These are phyloP conservation scores for Nephrotoma flavescens DNA, from an alignment of 2,888 invertebrate genomes.

Conservation along the genomic window DNA sequence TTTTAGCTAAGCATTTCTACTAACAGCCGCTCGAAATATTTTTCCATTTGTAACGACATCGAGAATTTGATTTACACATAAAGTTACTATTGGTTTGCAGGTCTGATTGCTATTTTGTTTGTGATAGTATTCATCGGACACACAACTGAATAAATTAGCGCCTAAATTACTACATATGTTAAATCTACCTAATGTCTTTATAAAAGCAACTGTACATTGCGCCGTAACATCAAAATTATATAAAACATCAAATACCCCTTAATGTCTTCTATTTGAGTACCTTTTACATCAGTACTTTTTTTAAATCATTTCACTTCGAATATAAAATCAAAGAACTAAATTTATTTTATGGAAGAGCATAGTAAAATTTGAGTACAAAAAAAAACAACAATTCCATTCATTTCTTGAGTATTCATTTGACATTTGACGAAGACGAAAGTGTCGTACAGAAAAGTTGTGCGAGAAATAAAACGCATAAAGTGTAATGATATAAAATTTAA, in stretches of 20 bases:
- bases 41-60: too few relatives aligned
- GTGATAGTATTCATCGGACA: too few relatives aligned
- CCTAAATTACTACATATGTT: too few relatives aligned
- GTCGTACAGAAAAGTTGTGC: background rate
- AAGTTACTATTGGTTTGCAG: too few relatives aligned
- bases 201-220: too few relatives aligned
- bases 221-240: background rate
- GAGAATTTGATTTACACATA: too few relatives aligned
- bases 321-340: background rate
- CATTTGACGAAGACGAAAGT: background rate
- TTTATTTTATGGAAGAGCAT: background rate
- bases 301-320: background rate
- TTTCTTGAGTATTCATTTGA: background rate
- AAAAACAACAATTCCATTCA: background rate
- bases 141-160: too few relatives aligned
- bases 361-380: background rate
- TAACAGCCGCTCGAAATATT: too few relatives aligned
- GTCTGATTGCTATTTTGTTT: too few relatives aligned
- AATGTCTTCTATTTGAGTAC: background rate
- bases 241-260: background rate
- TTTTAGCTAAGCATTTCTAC: too few relatives aligned
- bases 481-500: background rate
- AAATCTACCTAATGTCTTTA: too few relatives aligned
- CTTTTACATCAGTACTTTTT: background rate
- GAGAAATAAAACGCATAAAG: background rate